These are phyloP conservation scores for Scaptomyza graminum DNA, from an alignment of 1,140 invertebrate species.

Conservation along the genomic window DNA sequence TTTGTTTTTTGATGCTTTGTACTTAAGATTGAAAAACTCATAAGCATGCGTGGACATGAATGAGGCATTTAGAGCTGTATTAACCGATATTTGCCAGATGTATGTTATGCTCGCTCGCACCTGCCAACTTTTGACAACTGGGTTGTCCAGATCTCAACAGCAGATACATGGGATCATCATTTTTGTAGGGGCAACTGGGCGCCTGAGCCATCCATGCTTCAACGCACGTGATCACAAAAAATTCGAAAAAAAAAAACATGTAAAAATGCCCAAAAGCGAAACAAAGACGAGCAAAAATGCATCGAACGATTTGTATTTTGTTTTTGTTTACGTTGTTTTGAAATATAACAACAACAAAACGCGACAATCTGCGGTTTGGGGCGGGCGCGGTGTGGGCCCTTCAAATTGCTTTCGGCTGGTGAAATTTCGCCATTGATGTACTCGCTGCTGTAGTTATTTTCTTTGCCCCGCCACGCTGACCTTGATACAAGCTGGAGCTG, in stretches of 20 bases:
- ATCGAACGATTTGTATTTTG: slow-evolving; percentile 19
- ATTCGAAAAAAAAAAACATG: background rate
- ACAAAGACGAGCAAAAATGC: slow-evolving; percentile 21
- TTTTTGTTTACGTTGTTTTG: slow-evolving; percentile 13
- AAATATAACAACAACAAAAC: slow-evolving; percentile 25
- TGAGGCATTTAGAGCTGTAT: slow-evolving; percentile 18
- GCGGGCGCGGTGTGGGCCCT: background rate
- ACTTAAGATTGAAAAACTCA: background rate
- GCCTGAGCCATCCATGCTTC: slow-evolving; percentile 20
- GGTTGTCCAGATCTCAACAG: slow-evolving; percentile 24
- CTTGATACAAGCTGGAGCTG: slow-evolving; percentile 33
- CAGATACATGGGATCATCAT: slow-evolving; percentile 19
- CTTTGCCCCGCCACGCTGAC: slow-evolving; percentile 39
- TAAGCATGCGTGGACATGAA: slow-evolving; percentile 39
- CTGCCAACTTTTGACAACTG: slow-evolving; percentile 21
- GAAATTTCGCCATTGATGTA: slow-evolving; percentile 51
- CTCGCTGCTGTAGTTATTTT: slow-evolving; percentile 26
- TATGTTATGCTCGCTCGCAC: slow-evolving; percentile 17
- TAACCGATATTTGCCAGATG: slow-evolving; percentile 19
- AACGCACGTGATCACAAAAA: slow-evolving; percentile 33
- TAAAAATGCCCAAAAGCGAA: slow-evolving; percentile 13
- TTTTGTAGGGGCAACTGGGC: background rate
- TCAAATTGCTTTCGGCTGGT: slow-evolving; percentile 46
- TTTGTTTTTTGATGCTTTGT: background rate
- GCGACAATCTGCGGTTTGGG: background rate